These are phyloP conservation scores for Columbina picui DNA, from an alignment of 2,113 vertebrate genomes.

Conservation along the genomic window DNA sequence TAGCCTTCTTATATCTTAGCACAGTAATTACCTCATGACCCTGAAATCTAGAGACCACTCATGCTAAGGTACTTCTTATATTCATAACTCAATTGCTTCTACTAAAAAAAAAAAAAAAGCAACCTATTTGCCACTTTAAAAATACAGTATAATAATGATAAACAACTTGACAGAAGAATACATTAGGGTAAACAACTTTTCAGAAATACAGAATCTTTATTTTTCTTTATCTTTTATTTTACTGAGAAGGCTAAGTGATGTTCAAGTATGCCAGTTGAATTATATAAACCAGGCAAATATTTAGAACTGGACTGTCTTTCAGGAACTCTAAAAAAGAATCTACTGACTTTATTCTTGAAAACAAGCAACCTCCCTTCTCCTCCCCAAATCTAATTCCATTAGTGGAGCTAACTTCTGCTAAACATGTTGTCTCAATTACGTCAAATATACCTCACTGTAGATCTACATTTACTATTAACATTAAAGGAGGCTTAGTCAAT, in stretches of 20 bases:
- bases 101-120: not conserved
- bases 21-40: not conserved
- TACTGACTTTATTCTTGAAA: not conserved
- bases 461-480: not conserved
- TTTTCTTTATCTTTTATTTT: conserved; percentile 23
- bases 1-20: not conserved
- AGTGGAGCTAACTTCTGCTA: not conserved
- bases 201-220: not conserved
- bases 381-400: not conserved
- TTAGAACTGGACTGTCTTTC: not conserved
- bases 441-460: not conserved
- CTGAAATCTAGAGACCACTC: not conserved
- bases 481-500: not conserved
- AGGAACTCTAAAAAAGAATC: not conserved
- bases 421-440: not conserved
- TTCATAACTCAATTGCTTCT: conserved; percentile 18
- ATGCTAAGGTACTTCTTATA: not conserved
- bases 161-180: conserved; percentile 22
- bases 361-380: rapidly evolving
- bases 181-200: not conserved
- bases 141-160: conserved; percentile 21
- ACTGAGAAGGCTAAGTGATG: not conserved
- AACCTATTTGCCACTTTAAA: conserved; percentile 2
- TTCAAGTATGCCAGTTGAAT: not conserved
- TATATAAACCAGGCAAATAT: not conserved